These are phyloP conservation scores for Terrapene triunguis DNA, from an alignment of 2,113 vertebrate genomes.

Conservation along the genomic window DNA sequence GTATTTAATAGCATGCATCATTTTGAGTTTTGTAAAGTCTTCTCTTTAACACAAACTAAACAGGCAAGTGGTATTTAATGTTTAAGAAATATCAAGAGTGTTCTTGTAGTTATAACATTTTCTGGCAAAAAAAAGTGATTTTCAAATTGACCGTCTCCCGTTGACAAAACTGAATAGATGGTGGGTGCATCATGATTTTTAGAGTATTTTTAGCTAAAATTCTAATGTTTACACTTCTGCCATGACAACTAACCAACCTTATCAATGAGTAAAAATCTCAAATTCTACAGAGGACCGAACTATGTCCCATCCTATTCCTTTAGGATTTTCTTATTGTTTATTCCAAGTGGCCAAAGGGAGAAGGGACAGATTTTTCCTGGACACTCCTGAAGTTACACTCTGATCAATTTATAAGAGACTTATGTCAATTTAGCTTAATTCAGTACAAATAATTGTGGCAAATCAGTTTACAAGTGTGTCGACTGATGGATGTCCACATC, in stretches of 20 bases:
- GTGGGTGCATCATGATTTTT: neutral
- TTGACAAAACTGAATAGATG: neutral
- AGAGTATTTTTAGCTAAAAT: neutral
- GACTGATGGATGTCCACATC: neutral
- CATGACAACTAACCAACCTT: neutral
- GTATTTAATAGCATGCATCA: neutral
- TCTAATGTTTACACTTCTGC: neutral
- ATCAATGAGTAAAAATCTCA: neutral
- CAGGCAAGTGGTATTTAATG: neutral
- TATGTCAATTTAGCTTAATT: neutral
- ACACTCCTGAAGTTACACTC: neutral
- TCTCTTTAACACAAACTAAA: neutral
- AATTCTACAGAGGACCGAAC: neutral
- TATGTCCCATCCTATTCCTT: neutral
- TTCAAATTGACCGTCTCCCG: neutral
- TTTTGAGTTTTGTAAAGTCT: neutral
- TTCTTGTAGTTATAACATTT: neutral
- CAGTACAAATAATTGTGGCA: neutral
- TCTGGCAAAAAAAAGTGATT: neutral
- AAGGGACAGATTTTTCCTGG: neutral
- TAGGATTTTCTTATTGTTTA: neutral
- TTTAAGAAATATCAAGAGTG: neutral
- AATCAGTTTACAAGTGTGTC: neutral
- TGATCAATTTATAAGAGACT: neutral
- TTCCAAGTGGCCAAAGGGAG: neutral